phyloP scores from a whole-genome alignment of 2,888 invertebrate genomes.

The Syritta pipiens region DNA sequence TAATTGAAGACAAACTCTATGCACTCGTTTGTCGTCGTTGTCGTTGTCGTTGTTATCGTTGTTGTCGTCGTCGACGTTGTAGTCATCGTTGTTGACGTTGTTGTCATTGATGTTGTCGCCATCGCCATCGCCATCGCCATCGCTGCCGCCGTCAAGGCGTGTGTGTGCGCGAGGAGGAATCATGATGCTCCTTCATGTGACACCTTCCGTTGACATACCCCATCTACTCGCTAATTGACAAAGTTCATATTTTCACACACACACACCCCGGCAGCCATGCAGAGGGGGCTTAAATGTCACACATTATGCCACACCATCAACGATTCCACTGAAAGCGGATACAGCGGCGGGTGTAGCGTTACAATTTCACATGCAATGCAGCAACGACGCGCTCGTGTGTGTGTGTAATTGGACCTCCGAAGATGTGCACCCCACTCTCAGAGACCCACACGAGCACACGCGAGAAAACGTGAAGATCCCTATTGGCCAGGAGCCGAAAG shows the following conservation, averaged over 20 bases:
- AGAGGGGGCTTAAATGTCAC: conserved; percentile 22
- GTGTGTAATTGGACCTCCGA: too few relatives aligned
- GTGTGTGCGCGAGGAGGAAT: conserved; percentile 33
- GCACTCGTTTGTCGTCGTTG: conserved; percentile 47
- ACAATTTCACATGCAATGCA: conserved; percentile 62
- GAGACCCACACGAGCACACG: too few relatives aligned
- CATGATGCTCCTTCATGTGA: conserved; percentile 60
- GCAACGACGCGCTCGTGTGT: too few relatives aligned
- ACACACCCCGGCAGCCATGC: background rate
- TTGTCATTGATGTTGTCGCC: conserved; percentile 10
- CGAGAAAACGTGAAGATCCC: too few relatives aligned
- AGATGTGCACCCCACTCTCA: too few relatives aligned
- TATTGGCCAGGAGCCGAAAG: background rate
- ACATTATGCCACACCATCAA: conserved; percentile 11
- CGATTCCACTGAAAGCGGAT: conserved; percentile 37
- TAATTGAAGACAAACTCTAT: conserved; percentile 69
- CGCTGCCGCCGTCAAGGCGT: too few relatives aligned
- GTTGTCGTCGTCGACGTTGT: background rate
- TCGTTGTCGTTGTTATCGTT: background rate
- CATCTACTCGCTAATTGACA: conserved; percentile 67
- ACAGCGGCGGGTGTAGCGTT: conserved; percentile 36
- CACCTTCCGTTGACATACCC: conserved; percentile 65
- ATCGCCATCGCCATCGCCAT: conserved; percentile 13
- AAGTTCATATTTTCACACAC: conserved; percentile 34
- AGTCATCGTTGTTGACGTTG: conserved; percentile 32